Evolutionary conservation across 2,113 vertebrate species (phyloP).

Genomic region (Irena cyanogastra): DNA sequence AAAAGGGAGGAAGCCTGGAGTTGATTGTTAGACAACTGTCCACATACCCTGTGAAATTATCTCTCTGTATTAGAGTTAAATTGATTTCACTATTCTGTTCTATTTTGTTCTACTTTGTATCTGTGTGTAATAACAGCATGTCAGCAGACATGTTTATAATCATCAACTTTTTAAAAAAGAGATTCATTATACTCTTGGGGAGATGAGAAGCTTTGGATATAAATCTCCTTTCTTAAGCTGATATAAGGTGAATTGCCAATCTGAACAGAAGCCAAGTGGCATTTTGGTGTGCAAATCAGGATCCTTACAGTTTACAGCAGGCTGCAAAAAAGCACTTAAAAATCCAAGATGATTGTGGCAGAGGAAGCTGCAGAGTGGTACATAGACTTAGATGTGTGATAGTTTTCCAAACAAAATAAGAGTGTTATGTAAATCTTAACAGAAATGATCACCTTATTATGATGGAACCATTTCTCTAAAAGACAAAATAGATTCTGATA

Average conservation of each 20-base stretch:
- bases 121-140: not conserved
- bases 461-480: not conserved
- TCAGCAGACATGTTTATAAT: not conserved
- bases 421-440: not conserved
- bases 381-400: not conserved
- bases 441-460: not conserved
- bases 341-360: not conserved
- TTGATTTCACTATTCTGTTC: not conserved
- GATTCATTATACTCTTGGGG: not conserved
- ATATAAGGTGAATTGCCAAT: not conserved
- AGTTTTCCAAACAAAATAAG: not conserved
- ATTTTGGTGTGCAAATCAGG: not conserved
- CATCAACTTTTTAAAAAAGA: not conserved
- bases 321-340: not conserved
- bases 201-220: not conserved
- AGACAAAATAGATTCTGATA: not conserved
- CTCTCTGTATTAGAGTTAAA: not conserved
- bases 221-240: not conserved
- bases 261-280: not conserved
- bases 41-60: not conserved
- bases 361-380: not conserved
- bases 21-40: not conserved
- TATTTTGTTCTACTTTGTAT: not conserved
- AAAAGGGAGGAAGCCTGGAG: not conserved
- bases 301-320: not conserved